Evolutionary conservation across 2,888 invertebrate genomes (phyloP), one percentile per base, ranked within the genome.

Genomic region (Drosophila yooni): DNA sequence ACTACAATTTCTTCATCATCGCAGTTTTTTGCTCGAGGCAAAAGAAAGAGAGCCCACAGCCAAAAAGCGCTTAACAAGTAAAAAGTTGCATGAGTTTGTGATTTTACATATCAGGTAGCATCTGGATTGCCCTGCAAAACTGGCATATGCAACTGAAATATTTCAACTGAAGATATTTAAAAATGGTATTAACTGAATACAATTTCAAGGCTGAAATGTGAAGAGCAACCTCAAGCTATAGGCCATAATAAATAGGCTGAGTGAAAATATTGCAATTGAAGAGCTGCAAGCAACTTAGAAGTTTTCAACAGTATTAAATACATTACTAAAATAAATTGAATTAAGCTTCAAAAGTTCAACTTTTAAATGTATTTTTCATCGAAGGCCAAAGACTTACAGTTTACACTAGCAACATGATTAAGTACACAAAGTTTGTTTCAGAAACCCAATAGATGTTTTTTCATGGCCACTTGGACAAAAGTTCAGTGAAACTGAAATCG

Each of bases 1-100:
- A 38, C 27, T 56, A 71, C 64, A 80, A 76, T 82, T 85, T 81
- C 81, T 84, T 72, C 76, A 80, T 80, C 84, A 70, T 21, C 50
- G 56, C 60, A 46, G 36, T 15, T 15, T 59, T 36, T 38, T 40
- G 54, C 77, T 58, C 54, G 52, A 18, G 40, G 64, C 48, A 38
- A 50, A 64, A 48, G 58, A 76, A 75, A 59, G 57, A 54, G 61
- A 63, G 56, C 67, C 71, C 70, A 54, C 66, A 64, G 61, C 62
- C 59, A 54, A 74, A 80, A 67, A 36, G 76, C 61, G 61, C 58
- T 69, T 78, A 56, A 62, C 60, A 58, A 61, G 48, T 57, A 58
- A 67, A 64, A 50, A 52, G 57, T 51, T 34, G n/a, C 4, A n/a
- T 11, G n/a, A 34, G 15, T 54, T 54, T 63, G 25, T 33, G 29